These are phyloP conservation scores for Oncorhynchus kisutch DNA, from an alignment of 2,113 vertebrate species.

Conservation along the genomic window DNA sequence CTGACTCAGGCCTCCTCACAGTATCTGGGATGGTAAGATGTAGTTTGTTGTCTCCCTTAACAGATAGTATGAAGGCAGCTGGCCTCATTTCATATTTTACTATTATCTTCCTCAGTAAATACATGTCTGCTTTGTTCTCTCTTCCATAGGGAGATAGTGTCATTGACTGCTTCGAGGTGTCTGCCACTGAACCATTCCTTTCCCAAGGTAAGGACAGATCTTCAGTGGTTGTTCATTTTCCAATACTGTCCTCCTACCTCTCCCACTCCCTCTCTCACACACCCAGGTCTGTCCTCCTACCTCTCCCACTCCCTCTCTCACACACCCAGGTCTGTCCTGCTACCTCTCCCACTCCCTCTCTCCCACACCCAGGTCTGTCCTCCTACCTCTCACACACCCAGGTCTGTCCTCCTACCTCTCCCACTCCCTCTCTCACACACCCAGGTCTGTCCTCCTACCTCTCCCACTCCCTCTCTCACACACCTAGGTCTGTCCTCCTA, in stretches of 20 bases:
- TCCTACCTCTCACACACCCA: background rate
- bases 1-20: slow-evolving; percentile 84
- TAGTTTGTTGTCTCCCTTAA: background rate
- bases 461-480: background rate
- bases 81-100: background rate
- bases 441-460: background rate
- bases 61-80: background rate
- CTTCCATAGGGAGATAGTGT: slow-evolving; percentile 81
- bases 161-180: slow-evolving; percentile 85
- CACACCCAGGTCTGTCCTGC: background rate
- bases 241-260: background rate
- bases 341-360: background rate
- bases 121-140: background rate
- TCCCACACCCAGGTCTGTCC: no score
- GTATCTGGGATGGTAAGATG: slow-evolving; percentile 83
- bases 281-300: background rate
- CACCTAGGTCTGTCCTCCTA: background rate
- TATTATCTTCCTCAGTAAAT: background rate
- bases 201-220: slow-evolving; percentile 74
- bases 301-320: background rate
- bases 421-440: background rate
- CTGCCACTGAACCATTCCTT: slow-evolving; percentile 71
- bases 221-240: no score
- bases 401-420: background rate
- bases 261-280: background rate